Percentiles rank a stretch among this genome's conserved stretches.
These are phyloP conservation scores for Pachyrhynchus sulphureomaculatus DNA, from an alignment of 1,140 invertebrate species.

Conservation along the genomic window DNA sequence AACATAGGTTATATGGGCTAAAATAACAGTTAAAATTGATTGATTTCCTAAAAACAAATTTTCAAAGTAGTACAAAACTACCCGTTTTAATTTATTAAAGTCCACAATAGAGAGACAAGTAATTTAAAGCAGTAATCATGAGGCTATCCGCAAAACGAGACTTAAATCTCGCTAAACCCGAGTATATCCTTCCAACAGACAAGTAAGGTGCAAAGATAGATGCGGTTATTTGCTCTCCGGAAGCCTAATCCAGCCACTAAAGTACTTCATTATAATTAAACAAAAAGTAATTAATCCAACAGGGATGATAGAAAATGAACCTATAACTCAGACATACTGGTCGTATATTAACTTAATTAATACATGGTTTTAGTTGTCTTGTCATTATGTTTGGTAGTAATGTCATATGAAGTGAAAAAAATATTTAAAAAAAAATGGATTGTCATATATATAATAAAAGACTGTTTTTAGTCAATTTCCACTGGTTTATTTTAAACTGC, in stretches of 20 bases:
- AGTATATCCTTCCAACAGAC: constrained; percentile 6
- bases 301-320: constrained; percentile 10
- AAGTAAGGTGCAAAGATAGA: constrained; percentile 13
- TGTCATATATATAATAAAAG: no score
- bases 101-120: no score
- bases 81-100: no score
- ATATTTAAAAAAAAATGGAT: no score
- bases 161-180: constrained; percentile 5
- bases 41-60: no score
- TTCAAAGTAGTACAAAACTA: no score
- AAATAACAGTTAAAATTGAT: no score
- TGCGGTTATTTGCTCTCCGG: constrained; percentile 19
- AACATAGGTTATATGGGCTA: no score
- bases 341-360: constrained; percentile 18
- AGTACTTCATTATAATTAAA: constrained; percentile 22
- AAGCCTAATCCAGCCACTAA: constrained; percentile 9
- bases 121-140: background rate
- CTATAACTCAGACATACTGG: background rate
- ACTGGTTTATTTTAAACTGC: no score
- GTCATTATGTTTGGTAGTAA: no score
- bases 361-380: constrained; percentile 16
- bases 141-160: background rate
- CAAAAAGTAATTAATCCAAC: constrained; percentile 22
- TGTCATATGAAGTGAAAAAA: no score
- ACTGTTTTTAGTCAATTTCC: no score